Percentiles rank a stretch among this genome's conserved stretches.
Evolutionary conservation across 2,797 vertebrate genomes (phyloP).

Genomic region (Acipenser transmontanus): DNA sequence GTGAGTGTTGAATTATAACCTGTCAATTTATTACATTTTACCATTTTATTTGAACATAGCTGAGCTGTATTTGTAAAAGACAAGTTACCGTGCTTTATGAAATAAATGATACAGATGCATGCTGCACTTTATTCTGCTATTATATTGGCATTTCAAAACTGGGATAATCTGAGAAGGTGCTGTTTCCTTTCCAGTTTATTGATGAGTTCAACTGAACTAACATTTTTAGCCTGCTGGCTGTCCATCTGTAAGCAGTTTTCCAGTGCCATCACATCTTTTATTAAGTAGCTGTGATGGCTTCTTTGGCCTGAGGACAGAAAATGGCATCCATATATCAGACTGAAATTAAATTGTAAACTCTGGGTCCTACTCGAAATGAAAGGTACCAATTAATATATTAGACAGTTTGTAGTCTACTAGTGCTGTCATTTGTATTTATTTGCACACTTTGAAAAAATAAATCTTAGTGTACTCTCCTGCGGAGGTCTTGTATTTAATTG

Average conservation of each 20-base stretch:
- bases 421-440: too few species aligned
- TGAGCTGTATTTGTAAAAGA: conserved; percentile 19
- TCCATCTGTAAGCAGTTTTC: conserved; percentile 75
- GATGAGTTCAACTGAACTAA: conserved; percentile 70
- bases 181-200: conserved; percentile 48
- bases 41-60: too few species aligned
- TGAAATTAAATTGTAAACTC: conserved; percentile 64
- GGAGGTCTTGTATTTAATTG: too few species aligned
- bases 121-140: conserved; percentile 25
- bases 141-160: conserved; percentile 22
- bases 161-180: conserved; percentile 28
- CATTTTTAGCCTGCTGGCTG: conserved; percentile 77
- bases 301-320: conserved; percentile 67
- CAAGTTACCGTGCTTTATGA: conserved; percentile 21
- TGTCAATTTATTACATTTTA: too few species aligned
- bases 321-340: conserved; percentile 76
- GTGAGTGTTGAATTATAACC: not conserved
- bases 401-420: conserved; percentile 37
- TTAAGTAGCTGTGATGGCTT: conserved; percentile 67
- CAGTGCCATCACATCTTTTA: conserved; percentile 64
- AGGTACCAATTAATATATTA: conserved; percentile 48
- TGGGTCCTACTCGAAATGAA: conserved; percentile 38
- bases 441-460: too few species aligned
- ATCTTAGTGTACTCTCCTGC: too few species aligned
- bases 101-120: conserved; percentile 20